Evolutionary conservation across 2,797 vertebrate species (phyloP), one percentile per base, ranked within the genome.

Genomic region (Ambastaia sidthimunki): DNA sequence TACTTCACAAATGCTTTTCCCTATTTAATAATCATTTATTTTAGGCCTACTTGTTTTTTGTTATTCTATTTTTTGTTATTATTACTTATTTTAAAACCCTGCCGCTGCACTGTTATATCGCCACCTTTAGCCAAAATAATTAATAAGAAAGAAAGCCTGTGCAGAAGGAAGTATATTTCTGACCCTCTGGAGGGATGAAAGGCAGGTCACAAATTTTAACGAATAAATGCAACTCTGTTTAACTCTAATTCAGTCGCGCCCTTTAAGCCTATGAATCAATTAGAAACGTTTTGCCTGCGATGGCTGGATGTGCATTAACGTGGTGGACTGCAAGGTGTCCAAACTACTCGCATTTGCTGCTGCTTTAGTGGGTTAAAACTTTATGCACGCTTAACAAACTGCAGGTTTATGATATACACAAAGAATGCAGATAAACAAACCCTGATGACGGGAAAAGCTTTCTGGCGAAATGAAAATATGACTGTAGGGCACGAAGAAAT

Each of bases 281-380:
- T 82, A 21, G 84, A 75, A 84, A 72, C 86, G 57, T 78, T 80
- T 69, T 62, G 44, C 73, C 85, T 87, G 89, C 82, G 85, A 85
- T 85, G 82, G 76, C 78, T 90, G 86, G 84, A 89, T 89, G 88
- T 89, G 84, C 80, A 84, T 63, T 83, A 74, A 65, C 60, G 23
- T 81, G 31, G 69, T 81, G 70, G 44, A 84, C 63, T 54, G 55
- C 60, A 75, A 74, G 41, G 52, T 74, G 28, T n/a, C 19, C 52
- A 21, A 15, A 10, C 3, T 10, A 62, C 34, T 71, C 19, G 28
- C 18, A 47, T 70, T 31, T 66, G 52, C 71, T 63, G 21, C 15
- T 70, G 28, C 16, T 19, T 74, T 62, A 23, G 63, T 2, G 18
- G 37, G 19, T 55, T 59, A 10, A 55, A 23, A 21, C 5, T 75